phyloP scores from a whole-genome alignment of 2,797 vertebrate genomes.

The Decapterus maruadsi region DNA sequence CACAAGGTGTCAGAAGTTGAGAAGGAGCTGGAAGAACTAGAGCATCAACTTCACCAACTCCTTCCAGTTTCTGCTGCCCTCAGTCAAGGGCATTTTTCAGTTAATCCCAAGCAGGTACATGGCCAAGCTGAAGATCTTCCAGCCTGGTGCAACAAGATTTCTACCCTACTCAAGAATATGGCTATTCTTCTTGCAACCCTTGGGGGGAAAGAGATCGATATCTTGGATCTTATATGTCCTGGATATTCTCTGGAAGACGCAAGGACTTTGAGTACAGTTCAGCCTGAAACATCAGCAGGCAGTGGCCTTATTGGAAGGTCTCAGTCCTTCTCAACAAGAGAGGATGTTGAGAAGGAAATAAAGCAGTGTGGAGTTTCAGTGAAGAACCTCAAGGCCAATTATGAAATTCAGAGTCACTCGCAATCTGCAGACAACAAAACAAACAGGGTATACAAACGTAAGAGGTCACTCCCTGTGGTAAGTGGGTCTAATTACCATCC shows the following conservation, averaged over 20 bases:
- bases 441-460: constrained; percentile 86
- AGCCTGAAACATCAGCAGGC: constrained; percentile 54
- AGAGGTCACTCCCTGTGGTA: constrained; percentile 84
- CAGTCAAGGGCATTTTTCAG: constrained; percentile 86
- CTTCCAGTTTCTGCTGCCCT: constrained; percentile 87
- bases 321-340: constrained; percentile 92
- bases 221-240: constrained; percentile 87
- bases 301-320: constrained; percentile 87
- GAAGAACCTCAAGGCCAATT: constrained; percentile 93
- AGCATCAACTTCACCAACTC: constrained; percentile 90
- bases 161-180: constrained; percentile 89
- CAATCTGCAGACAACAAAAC: constrained; percentile 59
- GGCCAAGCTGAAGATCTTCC: constrained; percentile 90
- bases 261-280: constrained; percentile 57
- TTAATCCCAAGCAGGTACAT: constrained; percentile 90
- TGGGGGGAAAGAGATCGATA: constrained; percentile 87
- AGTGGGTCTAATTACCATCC: constrained; percentile 76
- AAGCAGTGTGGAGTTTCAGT: constrained; percentile 95
- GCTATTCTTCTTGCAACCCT: constrained; percentile 88
- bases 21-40: constrained; percentile 88
- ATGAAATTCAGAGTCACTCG: constrained; percentile 86
- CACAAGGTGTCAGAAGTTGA: constrained; percentile 92
- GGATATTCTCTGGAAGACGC: constrained; percentile 77
- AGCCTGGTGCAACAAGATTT: constrained; percentile 91
- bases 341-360: constrained; percentile 93